Conservation (phyloP, 2,797 vertebrate genomes). For the Sebastiscus albofasciatus region DNA sequence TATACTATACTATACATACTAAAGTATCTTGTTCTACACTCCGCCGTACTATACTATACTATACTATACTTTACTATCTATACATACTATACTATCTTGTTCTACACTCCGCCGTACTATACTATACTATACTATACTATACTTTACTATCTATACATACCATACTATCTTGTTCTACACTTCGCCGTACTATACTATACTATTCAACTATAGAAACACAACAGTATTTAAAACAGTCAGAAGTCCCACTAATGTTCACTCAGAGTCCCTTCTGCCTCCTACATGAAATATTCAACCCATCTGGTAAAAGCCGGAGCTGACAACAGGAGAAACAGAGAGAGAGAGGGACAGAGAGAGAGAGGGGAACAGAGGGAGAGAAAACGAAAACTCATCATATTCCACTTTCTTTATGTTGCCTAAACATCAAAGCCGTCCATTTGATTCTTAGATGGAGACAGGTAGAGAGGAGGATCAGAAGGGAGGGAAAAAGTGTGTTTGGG, state of each 20-base stretch:
- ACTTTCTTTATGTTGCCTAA: neutral
- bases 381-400: neutral
- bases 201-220: neutral
- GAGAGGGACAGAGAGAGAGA: neutral
- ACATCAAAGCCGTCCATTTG: neutral
- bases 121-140: neutral
- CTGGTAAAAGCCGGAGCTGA: slow-evolving; percentile 66
- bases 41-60: neutral
- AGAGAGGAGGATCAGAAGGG: neutral
- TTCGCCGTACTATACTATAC: neutral
- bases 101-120: too few species aligned
- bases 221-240: slow-evolving; percentile 25
- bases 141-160: too few species aligned
- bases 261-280: slow-evolving; percentile 42
- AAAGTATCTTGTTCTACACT: too few species aligned
- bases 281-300: slow-evolving; percentile 82
- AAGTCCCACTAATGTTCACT: slow-evolving; percentile 37
- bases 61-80: neutral
- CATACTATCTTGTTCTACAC: too few species aligned
- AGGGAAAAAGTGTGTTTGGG: neutral
- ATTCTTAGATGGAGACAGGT: neutral
- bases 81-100: neutral
- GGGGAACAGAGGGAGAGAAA: neutral
- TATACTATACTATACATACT: neutral
- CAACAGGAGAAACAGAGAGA: slow-evolving; percentile 11